phyloP scores from a whole-genome alignment of 2,113 vertebrate genomes.

The Esox niger region DNA sequence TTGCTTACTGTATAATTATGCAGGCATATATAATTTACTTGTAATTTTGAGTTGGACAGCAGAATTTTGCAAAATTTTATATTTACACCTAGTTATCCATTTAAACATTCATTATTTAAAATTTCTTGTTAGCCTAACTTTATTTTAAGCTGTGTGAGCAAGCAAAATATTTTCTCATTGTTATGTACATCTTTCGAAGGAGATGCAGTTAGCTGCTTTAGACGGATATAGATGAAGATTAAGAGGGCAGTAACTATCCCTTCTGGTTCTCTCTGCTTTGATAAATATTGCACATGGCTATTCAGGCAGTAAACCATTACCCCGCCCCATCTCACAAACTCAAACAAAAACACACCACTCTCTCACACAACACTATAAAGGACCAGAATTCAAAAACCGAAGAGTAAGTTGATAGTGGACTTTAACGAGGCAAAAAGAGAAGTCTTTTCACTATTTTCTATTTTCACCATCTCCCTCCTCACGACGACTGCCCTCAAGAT shows the following conservation, averaged over 20 bases:
- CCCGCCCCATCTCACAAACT: conserved; percentile 46
- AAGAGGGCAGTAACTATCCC: neutral
- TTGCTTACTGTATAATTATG: too few relatives aligned
- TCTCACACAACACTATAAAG: conserved; percentile 42
- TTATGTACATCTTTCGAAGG: too few relatives aligned
- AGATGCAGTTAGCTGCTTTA: too few relatives aligned
- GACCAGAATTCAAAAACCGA: conserved; percentile 4
- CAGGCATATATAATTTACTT: neutral
- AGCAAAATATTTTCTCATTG: too few relatives aligned
- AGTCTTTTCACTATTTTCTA: conserved; percentile 11
- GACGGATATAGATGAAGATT: too few relatives aligned
- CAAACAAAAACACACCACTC: conserved; percentile 26
- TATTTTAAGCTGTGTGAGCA: too few relatives aligned
- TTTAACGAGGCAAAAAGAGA: neutral
- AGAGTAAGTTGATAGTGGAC: neutral
- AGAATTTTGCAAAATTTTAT: neutral
- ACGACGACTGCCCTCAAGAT: conserved; percentile 38
- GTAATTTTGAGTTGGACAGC: neutral
- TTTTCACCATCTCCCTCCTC: conserved; percentile 32
- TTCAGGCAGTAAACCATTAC: conserved; percentile 25
- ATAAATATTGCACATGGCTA: conserved; percentile 49
- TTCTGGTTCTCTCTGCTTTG: conserved; percentile 15
- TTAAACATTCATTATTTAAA: too few relatives aligned
- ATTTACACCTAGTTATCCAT: too few relatives aligned
- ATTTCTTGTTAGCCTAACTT: too few relatives aligned